Percentiles rank a stretch among this genome's conserved stretches.
phyloP scores from a whole-genome alignment of 2,797 vertebrate genomes.

The Morus bassanus region DNA sequence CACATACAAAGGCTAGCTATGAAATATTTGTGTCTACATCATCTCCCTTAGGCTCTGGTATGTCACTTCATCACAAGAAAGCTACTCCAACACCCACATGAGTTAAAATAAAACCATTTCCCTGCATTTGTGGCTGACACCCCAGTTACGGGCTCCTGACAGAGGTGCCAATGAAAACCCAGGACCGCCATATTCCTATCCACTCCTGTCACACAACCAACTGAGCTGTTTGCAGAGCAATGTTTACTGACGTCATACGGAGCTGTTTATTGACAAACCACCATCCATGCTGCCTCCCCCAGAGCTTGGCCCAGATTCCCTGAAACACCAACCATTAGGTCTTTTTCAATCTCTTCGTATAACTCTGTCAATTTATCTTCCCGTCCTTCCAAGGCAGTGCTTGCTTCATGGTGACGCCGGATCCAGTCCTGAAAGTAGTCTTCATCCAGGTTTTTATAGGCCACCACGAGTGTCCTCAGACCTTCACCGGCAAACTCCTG shows the following conservation, averaged over 20 bases:
- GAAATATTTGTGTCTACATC: background rate
- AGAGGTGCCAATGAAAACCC: background rate
- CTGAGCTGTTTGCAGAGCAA: background rate
- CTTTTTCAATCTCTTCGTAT: slow-evolving; percentile 91
- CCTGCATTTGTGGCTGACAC: slow-evolving; percentile 9
- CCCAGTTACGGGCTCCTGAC: background rate
- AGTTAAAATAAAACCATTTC: slow-evolving; percentile 41
- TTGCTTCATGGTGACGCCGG: slow-evolving; percentile 83
- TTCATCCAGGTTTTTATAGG: slow-evolving; percentile 86
- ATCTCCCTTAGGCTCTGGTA: background rate
- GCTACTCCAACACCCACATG: background rate
- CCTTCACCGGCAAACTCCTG: slow-evolving; percentile 94
- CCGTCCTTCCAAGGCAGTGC: slow-evolving; percentile 77
- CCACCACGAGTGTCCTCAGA: slow-evolving; percentile 88
- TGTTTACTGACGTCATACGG: slow-evolving; percentile 3
- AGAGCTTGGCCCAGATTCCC: slow-evolving; percentile 15
- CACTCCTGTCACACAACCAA: background rate
- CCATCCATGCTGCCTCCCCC: background rate
- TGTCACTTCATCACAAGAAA: background rate
- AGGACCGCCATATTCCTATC: background rate
- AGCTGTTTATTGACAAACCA: slow-evolving; percentile 53
- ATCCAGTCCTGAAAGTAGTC: slow-evolving; percentile 79
- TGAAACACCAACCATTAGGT: slow-evolving; percentile 78
- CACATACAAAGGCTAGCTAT: background rate
- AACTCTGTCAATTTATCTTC: slow-evolving; percentile 82